Conservation (phyloP, 2,113 vertebrate genomes). For the Ammodytes marinus region DNA sequence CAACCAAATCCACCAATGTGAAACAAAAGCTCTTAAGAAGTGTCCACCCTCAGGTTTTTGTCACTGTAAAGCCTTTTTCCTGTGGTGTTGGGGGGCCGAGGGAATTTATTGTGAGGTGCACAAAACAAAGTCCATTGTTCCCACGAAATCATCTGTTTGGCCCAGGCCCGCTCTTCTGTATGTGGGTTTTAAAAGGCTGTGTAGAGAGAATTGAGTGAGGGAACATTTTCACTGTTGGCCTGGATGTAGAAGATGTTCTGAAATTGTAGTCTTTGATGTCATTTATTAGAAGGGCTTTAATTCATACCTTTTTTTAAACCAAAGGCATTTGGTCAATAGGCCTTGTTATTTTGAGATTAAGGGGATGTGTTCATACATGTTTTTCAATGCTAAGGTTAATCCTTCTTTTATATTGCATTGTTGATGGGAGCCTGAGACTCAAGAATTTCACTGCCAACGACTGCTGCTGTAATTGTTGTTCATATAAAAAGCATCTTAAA, state of each 20-base stretch:
- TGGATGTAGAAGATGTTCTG: constrained; percentile 16
- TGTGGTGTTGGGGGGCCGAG: constrained; percentile 42
- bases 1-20: constrained; percentile 51
- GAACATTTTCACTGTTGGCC: constrained; percentile 19
- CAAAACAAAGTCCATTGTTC: constrained; percentile 76
- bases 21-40: constrained; percentile 73
- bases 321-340: not conserved
- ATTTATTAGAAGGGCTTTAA: constrained; percentile 17
- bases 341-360: not conserved
- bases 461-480: too few relatives aligned
- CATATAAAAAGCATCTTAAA: too few relatives aligned
- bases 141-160: constrained; percentile 61
- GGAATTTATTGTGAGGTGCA: constrained; percentile 71
- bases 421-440: too few relatives aligned
- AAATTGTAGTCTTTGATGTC: not conserved
- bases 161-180: constrained; percentile 44
- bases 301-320: not conserved
- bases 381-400: not conserved
- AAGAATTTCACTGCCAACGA: too few relatives aligned
- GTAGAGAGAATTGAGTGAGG: constrained; percentile 36
- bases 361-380: not conserved
- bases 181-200: constrained; percentile 67
- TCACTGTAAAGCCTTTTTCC: constrained; percentile 61
- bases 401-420: too few relatives aligned
- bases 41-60: constrained; percentile 64